Conservation (phyloP, 37 sponge, comb jelly and placozoan species). For the Amphimedon queenslandica region DNA sequence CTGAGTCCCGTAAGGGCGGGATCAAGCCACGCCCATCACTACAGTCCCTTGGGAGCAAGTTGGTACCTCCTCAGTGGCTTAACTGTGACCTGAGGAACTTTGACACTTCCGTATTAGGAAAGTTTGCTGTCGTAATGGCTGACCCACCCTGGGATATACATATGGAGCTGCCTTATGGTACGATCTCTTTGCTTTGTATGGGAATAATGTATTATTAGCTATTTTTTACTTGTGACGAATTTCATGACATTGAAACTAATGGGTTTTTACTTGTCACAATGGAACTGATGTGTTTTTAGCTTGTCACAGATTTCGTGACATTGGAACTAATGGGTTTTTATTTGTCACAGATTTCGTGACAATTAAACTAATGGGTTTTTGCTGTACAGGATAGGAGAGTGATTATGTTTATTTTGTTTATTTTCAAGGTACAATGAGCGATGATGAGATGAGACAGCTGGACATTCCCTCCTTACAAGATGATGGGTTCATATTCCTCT, state of each 20-base stretch:
- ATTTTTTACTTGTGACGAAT: too few species aligned
- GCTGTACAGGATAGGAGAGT: too few species aligned
- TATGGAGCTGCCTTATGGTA: constrained; percentile 97
- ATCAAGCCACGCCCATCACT: neutral
- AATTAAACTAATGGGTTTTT: too few species aligned
- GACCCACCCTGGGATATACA: constrained; percentile 99
- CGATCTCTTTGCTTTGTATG: neutral
- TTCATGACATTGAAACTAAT: too few species aligned
- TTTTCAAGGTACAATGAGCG: constrained; percentile 75
- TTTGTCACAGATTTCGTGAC: too few species aligned
- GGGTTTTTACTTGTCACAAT: too few species aligned
- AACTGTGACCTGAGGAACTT: constrained; percentile 82
- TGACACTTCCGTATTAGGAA: constrained; percentile 70
- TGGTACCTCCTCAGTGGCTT: constrained; percentile 86
- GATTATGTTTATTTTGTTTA: neutral
- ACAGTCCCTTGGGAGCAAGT: constrained; percentile 15
- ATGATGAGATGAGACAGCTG: constrained; percentile 94
- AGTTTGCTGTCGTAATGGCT: constrained; percentile 96
- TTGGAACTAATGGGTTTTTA: too few species aligned
- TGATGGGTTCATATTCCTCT: constrained; percentile 92
- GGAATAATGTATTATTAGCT: too few species aligned
- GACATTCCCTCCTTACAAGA: constrained; percentile 88
- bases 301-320: too few species aligned
- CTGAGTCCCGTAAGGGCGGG: neutral
- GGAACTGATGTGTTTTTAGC: too few species aligned